These are phyloP conservation scores for Exephanes ischioxanthus DNA, from an alignment of 2,888 invertebrate species.

Conservation along the genomic window DNA sequence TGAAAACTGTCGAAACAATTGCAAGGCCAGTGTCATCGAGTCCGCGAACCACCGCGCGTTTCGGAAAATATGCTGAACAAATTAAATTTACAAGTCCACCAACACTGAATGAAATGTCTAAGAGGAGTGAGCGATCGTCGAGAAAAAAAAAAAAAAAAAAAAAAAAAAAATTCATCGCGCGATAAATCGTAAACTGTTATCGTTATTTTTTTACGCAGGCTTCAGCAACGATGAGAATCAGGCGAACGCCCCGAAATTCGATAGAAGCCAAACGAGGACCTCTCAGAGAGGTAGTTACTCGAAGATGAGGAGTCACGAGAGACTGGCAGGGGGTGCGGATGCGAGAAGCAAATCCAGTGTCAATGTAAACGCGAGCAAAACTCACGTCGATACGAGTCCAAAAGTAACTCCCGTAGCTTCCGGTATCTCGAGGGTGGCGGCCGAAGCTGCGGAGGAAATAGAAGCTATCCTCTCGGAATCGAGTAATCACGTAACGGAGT, in stretches of 20 bases:
- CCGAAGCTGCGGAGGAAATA: conserved; percentile 51
- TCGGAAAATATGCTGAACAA: conserved; percentile 11
- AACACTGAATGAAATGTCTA: not conserved
- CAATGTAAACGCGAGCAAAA: conserved; percentile 18
- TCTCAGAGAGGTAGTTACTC: conserved; percentile 43
- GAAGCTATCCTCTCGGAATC: conserved; percentile 30
- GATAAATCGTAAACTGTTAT: not conserved
- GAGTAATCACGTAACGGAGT: conserved; percentile 14
- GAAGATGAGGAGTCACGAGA: conserved; percentile 41
- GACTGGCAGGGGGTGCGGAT: conserved; percentile 69
- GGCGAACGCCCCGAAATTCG: conserved; percentile 36
- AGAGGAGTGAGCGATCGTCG: not conserved
- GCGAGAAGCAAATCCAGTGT: conserved; percentile 43
- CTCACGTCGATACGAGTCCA: conserved; percentile 4
- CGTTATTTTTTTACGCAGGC: not conserved
- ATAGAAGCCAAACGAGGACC: conserved; percentile 53
- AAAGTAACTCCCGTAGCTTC: conserved; percentile 45
- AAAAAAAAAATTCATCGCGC: not conserved
- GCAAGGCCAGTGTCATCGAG: conserved; percentile 53
- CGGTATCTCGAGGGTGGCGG: conserved; percentile 10
- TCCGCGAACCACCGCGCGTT: conserved; percentile 16
- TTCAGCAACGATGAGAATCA: conserved; percentile 46
- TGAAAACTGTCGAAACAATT: conserved; percentile 52
- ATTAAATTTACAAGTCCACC: conserved; percentile 7
- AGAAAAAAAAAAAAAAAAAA: not conserved